These are phyloP conservation scores for Pardalotus punctatus DNA, from an alignment of 2,113 vertebrate genomes.

Conservation along the genomic window DNA sequence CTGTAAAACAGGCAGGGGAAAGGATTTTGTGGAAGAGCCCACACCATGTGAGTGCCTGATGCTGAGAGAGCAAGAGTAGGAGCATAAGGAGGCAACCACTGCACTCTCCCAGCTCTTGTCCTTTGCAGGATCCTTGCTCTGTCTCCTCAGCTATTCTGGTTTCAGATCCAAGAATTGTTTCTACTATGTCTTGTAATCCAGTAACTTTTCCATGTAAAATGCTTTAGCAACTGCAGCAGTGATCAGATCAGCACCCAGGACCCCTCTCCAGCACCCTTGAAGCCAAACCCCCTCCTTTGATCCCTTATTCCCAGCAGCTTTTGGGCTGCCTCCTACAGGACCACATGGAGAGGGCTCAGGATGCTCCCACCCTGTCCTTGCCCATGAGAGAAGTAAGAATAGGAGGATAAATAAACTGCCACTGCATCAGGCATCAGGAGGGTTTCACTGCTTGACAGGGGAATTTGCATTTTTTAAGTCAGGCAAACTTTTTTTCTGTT, in stretches of 20 bases:
- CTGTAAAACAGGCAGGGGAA: background rate
- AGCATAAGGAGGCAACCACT: background rate
- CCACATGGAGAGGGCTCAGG: background rate
- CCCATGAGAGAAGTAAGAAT: background rate
- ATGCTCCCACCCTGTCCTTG: background rate
- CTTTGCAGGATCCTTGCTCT: background rate
- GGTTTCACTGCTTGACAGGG: background rate
- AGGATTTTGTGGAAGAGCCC: background rate
- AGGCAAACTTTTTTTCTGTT: background rate
- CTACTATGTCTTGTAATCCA: background rate
- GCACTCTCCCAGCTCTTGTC: rapidly evolving
- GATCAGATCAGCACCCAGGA: background rate
- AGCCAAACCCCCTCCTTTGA: rapidly evolving
- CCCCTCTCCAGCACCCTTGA: background rate
- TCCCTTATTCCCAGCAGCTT: background rate
- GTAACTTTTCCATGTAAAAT: background rate
- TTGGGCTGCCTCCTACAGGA: background rate
- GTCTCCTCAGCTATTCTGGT: background rate
- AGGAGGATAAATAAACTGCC: background rate
- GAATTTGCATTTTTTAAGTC: background rate
- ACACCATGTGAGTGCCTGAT: rapidly evolving
- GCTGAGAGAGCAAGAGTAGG: background rate
- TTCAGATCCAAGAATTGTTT: background rate
- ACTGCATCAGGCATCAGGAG: background rate
- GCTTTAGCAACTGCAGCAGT: background rate